Evolutionary conservation across 2,888 invertebrate genomes (phyloP).

Genomic region (Hecatera dysodea): DNA sequence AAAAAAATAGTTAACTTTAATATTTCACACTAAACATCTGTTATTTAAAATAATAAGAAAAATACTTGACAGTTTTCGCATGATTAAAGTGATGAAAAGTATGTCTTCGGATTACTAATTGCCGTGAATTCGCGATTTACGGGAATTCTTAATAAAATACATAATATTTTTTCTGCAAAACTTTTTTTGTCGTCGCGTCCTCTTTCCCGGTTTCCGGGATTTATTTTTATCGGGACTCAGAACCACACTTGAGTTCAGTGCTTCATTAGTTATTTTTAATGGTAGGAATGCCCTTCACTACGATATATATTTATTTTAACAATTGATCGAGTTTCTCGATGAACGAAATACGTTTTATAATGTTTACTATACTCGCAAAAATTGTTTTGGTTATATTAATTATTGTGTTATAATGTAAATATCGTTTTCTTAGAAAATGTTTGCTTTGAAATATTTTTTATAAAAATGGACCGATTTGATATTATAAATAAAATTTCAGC

Average conservation of each 20-base stretch:
- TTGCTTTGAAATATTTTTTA: background rate
- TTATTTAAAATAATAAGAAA: conserved; percentile 31
- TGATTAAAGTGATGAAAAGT: conserved; percentile 39
- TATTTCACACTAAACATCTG: conserved; percentile 26
- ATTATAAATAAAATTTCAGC: conserved; percentile 14
- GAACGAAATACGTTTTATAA: conserved; percentile 37
- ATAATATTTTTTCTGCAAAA: background rate
- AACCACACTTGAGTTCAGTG: conserved; percentile 32
- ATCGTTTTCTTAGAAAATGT: conserved; percentile 17
- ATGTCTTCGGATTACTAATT: conserved; percentile 49
- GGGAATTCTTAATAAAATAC: conserved; percentile 19
- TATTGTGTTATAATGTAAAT: conserved; percentile 11
- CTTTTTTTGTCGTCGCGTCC: conserved; percentile 23
- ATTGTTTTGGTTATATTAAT: conserved; percentile 28
- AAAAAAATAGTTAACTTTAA: conserved; percentile 21
- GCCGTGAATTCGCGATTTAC: conserved; percentile 17
- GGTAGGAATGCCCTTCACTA: conserved; percentile 43
- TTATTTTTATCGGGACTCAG: conserved; percentile 16
- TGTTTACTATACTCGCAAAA: conserved; percentile 28
- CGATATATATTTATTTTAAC: conserved; percentile 41
- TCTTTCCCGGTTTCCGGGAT: conserved; percentile 44
- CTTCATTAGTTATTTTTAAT: conserved; percentile 56
- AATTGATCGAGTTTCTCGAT: conserved; percentile 39
- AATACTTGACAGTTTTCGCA: conserved; percentile 20
- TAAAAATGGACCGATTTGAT: conserved; percentile 7